Base-by-base conservation (phyloP, 2,113 vertebrate species). In the Halichoeres trimaculatus region DNA sequence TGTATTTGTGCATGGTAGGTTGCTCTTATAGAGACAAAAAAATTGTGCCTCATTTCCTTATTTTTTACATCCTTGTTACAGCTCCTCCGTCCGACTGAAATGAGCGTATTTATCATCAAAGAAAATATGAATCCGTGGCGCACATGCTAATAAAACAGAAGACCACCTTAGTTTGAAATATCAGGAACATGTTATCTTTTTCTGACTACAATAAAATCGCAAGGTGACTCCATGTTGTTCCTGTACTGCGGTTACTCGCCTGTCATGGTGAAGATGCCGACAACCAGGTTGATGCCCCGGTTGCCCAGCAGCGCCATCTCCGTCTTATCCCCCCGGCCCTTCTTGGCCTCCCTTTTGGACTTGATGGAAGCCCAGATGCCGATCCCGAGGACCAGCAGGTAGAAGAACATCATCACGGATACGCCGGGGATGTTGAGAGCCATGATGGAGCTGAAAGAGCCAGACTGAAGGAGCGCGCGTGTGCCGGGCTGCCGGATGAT, bases 221-320 rank as follows among this genome's bases (percentile, higher is more conserved):
- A 26, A 8, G 5, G 41, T 55, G 59, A 19, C 48, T 61, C 58
- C 68, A 40, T 11, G 60, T 12, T 36, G 63, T 7, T n/a, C 16
- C 26, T 4, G 30, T 8, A 24, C 43, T 19, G 52, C 41, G 22
- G n/a, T 12, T 47, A 75, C 85, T 76, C 72, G 76, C 85, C 85
- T 74, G 85, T 87, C 85, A 87, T 87, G 66, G 85, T 84, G 70
- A 87, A 87, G 78, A 87, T 84, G 53, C 85, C 85, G 51, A 87
- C 81, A 22, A 81, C 85, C 71, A 87, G 78, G 59, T 53, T 87
- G 67, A 87, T 87, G 63, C 85, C 81, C 36, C 81, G 78, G 81
- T 87, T 87, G 1, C 85, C 85, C 59, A 87, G 68, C 63, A 84
- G 55, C n/a, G 85, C 81, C 85, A 87, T 84, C 75, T 87, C 85